phyloP scores from a whole-genome alignment of 2,113 vertebrate genomes.

The Mormyrus lacerda region DNA sequence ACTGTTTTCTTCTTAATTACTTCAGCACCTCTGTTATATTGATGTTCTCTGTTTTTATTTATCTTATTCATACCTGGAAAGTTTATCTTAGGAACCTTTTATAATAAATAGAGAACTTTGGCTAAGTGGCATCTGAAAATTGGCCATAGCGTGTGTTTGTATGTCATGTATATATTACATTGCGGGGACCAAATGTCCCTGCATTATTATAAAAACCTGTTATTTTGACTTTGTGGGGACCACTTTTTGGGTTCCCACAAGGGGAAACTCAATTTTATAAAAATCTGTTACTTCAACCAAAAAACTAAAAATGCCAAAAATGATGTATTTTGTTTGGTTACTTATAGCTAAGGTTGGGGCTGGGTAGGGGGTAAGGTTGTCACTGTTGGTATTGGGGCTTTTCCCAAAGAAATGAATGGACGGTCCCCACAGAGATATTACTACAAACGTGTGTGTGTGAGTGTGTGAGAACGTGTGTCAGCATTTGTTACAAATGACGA shows the following conservation, averaged over 20 bases:
- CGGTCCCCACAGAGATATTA: neutral
- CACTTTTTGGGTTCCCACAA: no score
- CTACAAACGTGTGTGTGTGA: neutral
- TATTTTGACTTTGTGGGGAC: no score
- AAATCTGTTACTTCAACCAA: no score
- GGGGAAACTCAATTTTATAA: no score
- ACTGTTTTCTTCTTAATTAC: neutral
- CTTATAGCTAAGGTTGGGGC: neutral
- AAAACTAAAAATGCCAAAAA: no score
- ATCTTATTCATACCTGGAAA: neutral
- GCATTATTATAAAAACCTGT: no score
- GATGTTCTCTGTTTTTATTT: neutral
- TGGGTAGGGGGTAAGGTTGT: neutral
- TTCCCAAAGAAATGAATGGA: neutral
- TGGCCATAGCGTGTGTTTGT: neutral
- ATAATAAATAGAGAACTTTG: neutral
- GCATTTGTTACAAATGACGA: neutral
- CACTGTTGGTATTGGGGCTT: neutral
- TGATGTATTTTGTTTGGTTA: no score
- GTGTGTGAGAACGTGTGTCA: no score
- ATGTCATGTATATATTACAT: neutral
- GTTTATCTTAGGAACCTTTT: neutral
- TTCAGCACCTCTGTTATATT: neutral
- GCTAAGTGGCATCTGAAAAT: neutral
- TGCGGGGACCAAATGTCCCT: no score